phyloP scores from a whole-genome alignment of 2,888 invertebrate species.

The Eristalis intricaria region DNA sequence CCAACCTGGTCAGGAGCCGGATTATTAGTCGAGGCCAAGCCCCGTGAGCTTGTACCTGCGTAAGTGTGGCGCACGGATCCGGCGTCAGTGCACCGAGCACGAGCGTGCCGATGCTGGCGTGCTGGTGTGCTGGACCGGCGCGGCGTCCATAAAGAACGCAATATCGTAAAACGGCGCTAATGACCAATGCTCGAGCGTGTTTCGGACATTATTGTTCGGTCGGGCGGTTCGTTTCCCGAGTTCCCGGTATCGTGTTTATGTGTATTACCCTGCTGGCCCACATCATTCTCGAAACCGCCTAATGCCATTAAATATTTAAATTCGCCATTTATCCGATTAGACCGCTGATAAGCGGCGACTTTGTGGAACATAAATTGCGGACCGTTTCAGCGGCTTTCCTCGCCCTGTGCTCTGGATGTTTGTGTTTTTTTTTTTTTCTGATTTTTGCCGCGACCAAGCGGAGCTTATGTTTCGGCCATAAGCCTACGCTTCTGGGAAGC shows the following conservation, averaged over 20 bases:
- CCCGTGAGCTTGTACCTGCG: constrained; percentile 20
- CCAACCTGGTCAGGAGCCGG: constrained; percentile 41
- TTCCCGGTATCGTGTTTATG: constrained; percentile 9
- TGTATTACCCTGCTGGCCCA: not conserved
- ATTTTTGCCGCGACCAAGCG: not conserved
- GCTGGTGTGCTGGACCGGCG: too few species aligned
- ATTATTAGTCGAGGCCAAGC: constrained; percentile 34
- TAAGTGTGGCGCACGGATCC: not conserved
- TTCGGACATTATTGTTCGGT: constrained; percentile 13
- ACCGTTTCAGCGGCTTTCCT: not conserved
- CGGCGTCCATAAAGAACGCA: constrained; percentile 34
- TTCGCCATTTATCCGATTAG: constrained; percentile 60
- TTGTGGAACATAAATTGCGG: constrained; percentile 56
- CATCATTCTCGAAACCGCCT: not conserved
- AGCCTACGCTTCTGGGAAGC: constrained; percentile 28
- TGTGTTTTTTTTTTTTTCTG: not conserved
- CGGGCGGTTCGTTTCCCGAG: not conserved
- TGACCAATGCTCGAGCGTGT: constrained; percentile 49
- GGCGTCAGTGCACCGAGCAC: not conserved
- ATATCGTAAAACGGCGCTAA: constrained; percentile 39
- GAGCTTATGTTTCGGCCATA: not conserved
- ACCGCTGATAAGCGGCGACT: constrained; percentile 42
- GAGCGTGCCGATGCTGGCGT: not conserved
- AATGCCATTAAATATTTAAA: constrained; percentile 54
- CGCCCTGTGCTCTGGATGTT: not conserved